Evolutionary conservation across 2,113 vertebrate genomes (phyloP).

Genomic region (Oreochromis spilurus): DNA sequence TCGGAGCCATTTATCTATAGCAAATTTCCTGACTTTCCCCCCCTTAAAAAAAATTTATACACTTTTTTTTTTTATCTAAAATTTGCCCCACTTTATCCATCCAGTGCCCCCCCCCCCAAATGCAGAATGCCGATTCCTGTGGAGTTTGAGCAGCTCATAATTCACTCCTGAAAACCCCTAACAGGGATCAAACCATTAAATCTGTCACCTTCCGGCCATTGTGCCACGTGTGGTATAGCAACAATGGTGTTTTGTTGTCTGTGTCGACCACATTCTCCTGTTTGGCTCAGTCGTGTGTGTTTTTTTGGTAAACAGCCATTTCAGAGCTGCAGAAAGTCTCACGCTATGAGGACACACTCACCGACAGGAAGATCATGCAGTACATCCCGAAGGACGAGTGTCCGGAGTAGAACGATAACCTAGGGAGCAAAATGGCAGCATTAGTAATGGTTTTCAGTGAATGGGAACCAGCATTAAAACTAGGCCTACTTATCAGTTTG

Average conservation of each 20-base stretch:
- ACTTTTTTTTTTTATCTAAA: not conserved
- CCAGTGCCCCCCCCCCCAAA: not conserved
- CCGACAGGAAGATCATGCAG: slow-evolving; percentile 93
- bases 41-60: not conserved
- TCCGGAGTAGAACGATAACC: slow-evolving; percentile 93
- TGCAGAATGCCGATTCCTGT: not conserved
- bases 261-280: not conserved
- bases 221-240: slow-evolving; percentile 1
- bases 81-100: not conserved
- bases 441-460: not conserved
- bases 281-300: not conserved
- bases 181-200: not conserved
- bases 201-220: slow-evolving; percentile 9
- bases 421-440: slow-evolving; percentile 37
- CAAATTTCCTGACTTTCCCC: not conserved
- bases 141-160: not conserved
- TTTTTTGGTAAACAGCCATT: slow-evolving; percentile 18
- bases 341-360: slow-evolving; percentile 64
- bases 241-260: slow-evolving; percentile 42
- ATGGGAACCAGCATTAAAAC: not conserved
- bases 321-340: not conserved
- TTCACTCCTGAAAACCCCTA: not conserved
- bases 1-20: not conserved
- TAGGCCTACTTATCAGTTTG: not conserved
- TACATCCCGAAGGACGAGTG: slow-evolving; percentile 98